Percentiles rank a stretch among this genome's conserved stretches.
Evolutionary conservation across 2,888 invertebrate species (phyloP).

Genomic region (Scotopteryx bipunctaria): DNA sequence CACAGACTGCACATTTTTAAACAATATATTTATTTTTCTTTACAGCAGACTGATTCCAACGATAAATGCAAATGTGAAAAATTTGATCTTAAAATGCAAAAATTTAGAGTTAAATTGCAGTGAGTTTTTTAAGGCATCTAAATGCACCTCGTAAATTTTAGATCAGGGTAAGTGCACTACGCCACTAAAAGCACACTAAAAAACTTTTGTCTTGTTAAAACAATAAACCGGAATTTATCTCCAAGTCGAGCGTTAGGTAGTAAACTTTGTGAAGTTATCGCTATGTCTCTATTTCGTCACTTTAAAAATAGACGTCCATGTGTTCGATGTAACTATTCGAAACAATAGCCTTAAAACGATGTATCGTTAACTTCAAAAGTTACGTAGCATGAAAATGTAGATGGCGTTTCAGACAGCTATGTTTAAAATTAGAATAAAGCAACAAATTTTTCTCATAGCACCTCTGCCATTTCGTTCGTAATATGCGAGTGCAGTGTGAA

Average conservation of each 20-base stretch:
- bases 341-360: conserved; percentile 36
- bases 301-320: conserved; percentile 72
- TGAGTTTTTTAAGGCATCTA: conserved; percentile 36
- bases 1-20: no score
- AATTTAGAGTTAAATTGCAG: neutral
- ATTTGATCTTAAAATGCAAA: no score
- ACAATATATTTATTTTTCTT: no score
- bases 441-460: conserved; percentile 28
- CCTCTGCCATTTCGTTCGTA: conserved; percentile 40
- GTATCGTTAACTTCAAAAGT: conserved; percentile 24
- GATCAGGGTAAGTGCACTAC: conserved; percentile 57
- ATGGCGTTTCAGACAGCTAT: conserved; percentile 28
- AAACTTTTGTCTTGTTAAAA: conserved; percentile 71
- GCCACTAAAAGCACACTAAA: conserved; percentile 67
- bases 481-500: conserved; percentile 41
- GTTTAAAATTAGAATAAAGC: conserved; percentile 41
- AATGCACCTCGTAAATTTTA: conserved; percentile 61
- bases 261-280: conserved; percentile 65
- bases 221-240: conserved; percentile 69
- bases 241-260: conserved; percentile 49
- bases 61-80: neutral
- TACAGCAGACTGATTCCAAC: no score
- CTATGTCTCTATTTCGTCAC: conserved; percentile 70
- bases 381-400: neutral
- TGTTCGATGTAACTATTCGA: conserved; percentile 47